Evolutionary conservation across 2,113 vertebrate genomes (phyloP).

Genomic region (Indicator indicator): DNA sequence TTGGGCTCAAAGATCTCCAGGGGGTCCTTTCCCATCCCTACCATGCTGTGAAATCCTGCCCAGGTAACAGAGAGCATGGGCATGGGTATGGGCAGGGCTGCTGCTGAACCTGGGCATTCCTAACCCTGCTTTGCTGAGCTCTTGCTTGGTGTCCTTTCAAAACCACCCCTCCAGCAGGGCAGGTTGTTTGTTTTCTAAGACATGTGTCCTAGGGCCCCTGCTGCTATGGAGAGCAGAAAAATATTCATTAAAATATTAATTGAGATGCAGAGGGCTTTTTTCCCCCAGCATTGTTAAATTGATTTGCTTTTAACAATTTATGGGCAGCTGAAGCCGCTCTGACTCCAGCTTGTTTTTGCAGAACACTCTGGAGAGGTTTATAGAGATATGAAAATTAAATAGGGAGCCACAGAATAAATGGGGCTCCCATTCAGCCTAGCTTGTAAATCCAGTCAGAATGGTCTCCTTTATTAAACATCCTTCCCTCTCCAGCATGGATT

Average conservation of each 20-base stretch:
- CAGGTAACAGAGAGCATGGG: too few relatives aligned
- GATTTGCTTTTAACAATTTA: slow-evolving; percentile 27
- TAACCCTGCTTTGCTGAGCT: rapidly evolving
- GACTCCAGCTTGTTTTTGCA: not conserved
- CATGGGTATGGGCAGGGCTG: not conserved
- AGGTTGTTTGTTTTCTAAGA: not conserved
- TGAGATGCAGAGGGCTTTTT: not conserved
- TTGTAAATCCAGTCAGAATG: slow-evolving; percentile 56
- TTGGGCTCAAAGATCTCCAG: too few relatives aligned
- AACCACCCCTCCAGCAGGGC: not conserved
- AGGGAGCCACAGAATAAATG: not conserved
- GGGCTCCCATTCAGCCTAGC: not conserved
- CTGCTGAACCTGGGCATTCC: not conserved
- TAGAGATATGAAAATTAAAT: slow-evolving; percentile 35
- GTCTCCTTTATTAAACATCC: slow-evolving; percentile 63
- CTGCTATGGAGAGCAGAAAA: rapidly evolving
- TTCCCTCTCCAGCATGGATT: slow-evolving; percentile 55
- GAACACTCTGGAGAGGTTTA: slow-evolving; percentile 1
- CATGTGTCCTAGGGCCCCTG: not conserved
- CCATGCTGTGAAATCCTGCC: not conserved
- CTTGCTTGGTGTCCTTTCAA: not conserved
- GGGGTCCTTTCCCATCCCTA: too few relatives aligned
- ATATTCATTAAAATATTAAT: not conserved
- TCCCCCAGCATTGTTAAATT: not conserved
- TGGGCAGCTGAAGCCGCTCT: not conserved